Percentiles rank a stretch among this genome's conserved stretches.
These are phyloP conservation scores for Colletes latitarsis DNA, from an alignment of 1,140 invertebrate species.

Conservation along the genomic window DNA sequence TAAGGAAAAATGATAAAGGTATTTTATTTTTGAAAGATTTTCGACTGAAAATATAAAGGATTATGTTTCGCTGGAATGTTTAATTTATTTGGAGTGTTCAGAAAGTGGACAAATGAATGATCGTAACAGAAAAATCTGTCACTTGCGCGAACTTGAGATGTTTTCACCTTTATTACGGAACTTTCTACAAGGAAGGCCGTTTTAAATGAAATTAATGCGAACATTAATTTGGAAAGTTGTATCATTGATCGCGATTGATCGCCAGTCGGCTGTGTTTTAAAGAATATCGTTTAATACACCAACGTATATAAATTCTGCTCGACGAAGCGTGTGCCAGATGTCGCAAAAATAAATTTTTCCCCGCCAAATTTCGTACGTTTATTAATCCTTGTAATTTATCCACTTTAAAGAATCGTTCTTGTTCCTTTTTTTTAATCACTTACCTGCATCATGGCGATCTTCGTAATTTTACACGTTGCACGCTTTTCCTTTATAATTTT, in stretches of 20 bases:
- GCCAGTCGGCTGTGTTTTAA: not conserved
- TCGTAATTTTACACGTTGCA: no score
- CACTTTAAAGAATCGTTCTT: no score
- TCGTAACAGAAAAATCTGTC: not conserved
- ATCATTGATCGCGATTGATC: not conserved
- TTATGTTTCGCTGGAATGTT: no score
- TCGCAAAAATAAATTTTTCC: no score
- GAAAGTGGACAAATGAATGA: not conserved
- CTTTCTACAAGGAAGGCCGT: not conserved
- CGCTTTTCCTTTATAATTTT: no score
- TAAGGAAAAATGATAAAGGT: no score
- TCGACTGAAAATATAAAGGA: no score
- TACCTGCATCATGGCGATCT: no score
- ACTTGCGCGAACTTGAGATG: not conserved
- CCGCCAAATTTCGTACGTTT: no score
- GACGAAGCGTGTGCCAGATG: not conserved
- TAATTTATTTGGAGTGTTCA: not conserved
- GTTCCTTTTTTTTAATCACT: no score
- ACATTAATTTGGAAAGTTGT: constrained; percentile 4
- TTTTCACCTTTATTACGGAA: not conserved
- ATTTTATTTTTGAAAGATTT: no score
- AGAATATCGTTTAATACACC: not conserved
- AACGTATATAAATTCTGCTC: not conserved
- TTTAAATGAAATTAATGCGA: not conserved
- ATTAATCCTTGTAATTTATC: no score